These are phyloP conservation scores for Atrina japonica DNA, from an alignment of 2,888 invertebrate species.

Conservation along the genomic window DNA sequence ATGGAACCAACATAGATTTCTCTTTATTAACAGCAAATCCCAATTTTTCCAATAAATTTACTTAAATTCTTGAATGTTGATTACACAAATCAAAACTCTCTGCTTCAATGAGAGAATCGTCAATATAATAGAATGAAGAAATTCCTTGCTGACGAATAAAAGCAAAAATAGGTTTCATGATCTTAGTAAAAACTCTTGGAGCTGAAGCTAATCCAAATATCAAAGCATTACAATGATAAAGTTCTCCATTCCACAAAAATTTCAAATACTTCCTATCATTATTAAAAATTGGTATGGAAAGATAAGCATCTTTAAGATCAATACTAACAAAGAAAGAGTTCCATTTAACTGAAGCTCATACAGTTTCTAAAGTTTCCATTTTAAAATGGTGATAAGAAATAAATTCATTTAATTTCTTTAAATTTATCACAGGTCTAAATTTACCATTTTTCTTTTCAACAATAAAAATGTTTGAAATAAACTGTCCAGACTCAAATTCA, in stretches of 20 bases:
- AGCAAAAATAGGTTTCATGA: slow-evolving; percentile 41
- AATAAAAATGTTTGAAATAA: slow-evolving; percentile 18
- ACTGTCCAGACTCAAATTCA: background rate
- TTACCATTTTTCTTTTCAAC: slow-evolving; percentile 20
- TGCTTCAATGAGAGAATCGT: slow-evolving; percentile 32
- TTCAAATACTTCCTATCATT: slow-evolving; percentile 32
- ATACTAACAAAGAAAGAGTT: slow-evolving; percentile 37
- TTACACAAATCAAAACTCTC: slow-evolving; percentile 12
- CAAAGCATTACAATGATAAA: slow-evolving; percentile 45
- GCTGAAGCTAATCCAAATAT: no score
- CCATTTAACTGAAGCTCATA: slow-evolving; percentile 1
- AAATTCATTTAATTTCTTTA: slow-evolving; percentile 20
- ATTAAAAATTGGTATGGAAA: slow-evolving; percentile 31
- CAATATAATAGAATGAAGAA: slow-evolving; percentile 36
- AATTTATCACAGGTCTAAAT: slow-evolving; percentile 13
- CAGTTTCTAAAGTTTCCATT: slow-evolving; percentile 14
- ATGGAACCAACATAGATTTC: slow-evolving; percentile 29
- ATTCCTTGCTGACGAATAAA: slow-evolving; percentile 33
- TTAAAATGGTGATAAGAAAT: slow-evolving; percentile 34
- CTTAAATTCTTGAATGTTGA: slow-evolving; percentile 10
- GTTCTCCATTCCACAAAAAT: slow-evolving; percentile 34
- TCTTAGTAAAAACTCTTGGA: slow-evolving; percentile 39
- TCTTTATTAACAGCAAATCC: slow-evolving; percentile 35
- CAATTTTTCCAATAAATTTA: background rate
- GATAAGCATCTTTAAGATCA: slow-evolving; percentile 46